Conservation (phyloP, 2,113 vertebrate genomes). For the Alethe diademata region DNA sequence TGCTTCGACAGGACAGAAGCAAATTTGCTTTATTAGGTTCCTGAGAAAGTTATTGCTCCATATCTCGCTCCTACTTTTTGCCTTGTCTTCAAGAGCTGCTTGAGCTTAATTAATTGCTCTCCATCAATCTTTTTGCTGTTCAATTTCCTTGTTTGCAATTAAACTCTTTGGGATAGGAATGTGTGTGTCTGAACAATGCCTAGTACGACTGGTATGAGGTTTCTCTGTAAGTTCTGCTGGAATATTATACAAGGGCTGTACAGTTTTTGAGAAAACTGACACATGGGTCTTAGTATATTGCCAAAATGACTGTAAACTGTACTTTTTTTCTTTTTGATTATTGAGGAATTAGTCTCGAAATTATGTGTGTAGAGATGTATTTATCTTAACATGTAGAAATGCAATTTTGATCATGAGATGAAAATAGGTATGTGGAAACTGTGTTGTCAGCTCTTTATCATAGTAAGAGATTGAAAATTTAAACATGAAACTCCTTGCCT, state of each 20-base stretch:
- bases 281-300: background rate
- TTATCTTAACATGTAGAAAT: background rate
- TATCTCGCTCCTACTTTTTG: background rate
- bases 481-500: background rate
- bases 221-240: background rate
- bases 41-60: background rate
- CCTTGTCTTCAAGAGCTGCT: background rate
- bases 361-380: background rate
- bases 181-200: background rate
- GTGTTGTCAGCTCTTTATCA: background rate
- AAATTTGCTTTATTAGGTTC: background rate
- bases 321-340: background rate
- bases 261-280: background rate
- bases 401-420: background rate
- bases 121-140: background rate
- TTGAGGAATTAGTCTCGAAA: background rate
- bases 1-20: background rate
- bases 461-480: background rate
- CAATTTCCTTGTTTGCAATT: background rate
- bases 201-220: fast-evolving
- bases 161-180: background rate
- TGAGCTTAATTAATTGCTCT: background rate
- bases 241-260: background rate
- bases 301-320: background rate
- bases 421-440: background rate